Conservation (phyloP, 2,888 invertebrate genomes). For the Galeopsomyia nigrocyanea region DNA sequence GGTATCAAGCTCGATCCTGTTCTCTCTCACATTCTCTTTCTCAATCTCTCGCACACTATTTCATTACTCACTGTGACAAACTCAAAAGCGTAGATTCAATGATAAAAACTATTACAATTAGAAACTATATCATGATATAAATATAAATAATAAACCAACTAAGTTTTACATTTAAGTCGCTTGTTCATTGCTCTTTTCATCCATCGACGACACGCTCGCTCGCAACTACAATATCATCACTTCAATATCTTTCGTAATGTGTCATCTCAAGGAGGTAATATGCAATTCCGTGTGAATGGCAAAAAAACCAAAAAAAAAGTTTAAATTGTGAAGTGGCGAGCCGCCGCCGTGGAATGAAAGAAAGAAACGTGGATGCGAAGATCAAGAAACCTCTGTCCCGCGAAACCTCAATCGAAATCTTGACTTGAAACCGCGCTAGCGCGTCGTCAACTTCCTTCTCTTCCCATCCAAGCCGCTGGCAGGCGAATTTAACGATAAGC, state of each 20-base stretch:
- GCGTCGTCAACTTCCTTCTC: slow-evolving; percentile 26
- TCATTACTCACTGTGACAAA: too few relatives aligned
- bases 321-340: not conserved
- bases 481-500: slow-evolving; percentile 48
- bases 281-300: too few relatives aligned
- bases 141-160: too few relatives aligned
- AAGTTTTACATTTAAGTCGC: too few relatives aligned
- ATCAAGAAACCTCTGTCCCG: slow-evolving; percentile 36
- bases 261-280: too few relatives aligned
- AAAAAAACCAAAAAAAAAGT: too few relatives aligned
- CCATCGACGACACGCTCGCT: slow-evolving; percentile 20
- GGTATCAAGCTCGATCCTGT: slow-evolving; percentile 67
- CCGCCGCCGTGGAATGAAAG: slow-evolving; percentile 21
- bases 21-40: slow-evolving; percentile 58
- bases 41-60: too few relatives aligned
- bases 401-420: slow-evolving; percentile 26
- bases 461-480: slow-evolving; percentile 64
- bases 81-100: too few relatives aligned
- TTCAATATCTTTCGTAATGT: too few relatives aligned
- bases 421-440: slow-evolving; percentile 14
- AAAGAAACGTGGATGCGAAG: slow-evolving; percentile 23
- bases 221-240: not conserved
- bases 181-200: slow-evolving; percentile 1
- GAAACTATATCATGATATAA: too few relatives aligned
- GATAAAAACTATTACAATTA: too few relatives aligned